These are phyloP conservation scores for Thermophis baileyi DNA, from an alignment of 2,113 vertebrate species.

Conservation along the genomic window DNA sequence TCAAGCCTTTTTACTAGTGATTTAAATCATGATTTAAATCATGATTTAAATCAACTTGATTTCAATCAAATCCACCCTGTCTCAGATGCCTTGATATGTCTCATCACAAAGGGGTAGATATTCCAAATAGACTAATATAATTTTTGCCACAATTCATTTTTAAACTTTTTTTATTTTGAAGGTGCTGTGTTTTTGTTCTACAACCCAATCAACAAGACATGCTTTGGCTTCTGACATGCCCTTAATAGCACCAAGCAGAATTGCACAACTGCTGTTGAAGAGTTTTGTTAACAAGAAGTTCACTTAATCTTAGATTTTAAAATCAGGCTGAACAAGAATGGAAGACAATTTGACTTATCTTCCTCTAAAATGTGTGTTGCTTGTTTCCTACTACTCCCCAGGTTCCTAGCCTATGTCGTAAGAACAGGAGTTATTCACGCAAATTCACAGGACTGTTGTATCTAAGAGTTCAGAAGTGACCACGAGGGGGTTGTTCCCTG, in stretches of 20 bases:
- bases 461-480: background rate
- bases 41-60: no score
- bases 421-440: background rate
- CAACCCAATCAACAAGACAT: background rate
- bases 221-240: background rate
- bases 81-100: background rate
- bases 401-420: background rate
- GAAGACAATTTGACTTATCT: background rate
- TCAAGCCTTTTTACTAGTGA: no score
- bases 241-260: background rate
- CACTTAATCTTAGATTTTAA: background rate
- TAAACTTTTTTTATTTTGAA: background rate
- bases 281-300: background rate
- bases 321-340: background rate
- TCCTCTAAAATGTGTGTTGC: background rate
- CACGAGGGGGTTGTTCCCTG: background rate
- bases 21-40: no score
- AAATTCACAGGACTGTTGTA: background rate
- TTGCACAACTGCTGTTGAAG: background rate
- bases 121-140: background rate
- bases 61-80: no score
- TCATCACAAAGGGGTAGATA: background rate
- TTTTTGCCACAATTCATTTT: background rate
- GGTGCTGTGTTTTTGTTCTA: background rate
- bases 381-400: background rate